Conservation (phyloP, 2,113 vertebrate species). For the Poeciliopsis turrubarensis region DNA sequence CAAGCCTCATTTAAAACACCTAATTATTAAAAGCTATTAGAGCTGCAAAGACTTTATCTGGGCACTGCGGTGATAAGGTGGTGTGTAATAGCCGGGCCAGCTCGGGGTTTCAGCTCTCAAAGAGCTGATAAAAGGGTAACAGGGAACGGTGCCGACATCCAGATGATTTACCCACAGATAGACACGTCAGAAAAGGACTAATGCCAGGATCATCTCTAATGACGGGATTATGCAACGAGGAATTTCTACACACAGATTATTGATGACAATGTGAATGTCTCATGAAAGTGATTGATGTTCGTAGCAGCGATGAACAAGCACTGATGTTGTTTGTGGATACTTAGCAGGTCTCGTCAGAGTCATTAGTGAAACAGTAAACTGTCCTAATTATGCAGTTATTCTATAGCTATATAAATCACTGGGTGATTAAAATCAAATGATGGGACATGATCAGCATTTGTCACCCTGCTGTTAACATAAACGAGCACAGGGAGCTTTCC, state of each 20-base stretch:
- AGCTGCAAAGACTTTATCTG: constrained; percentile 26
- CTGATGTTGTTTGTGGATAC: constrained; percentile 36
- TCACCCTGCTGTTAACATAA: constrained; percentile 8
- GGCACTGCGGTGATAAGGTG: constrained; percentile 26
- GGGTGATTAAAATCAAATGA: constrained; percentile 32
- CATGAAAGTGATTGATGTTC: constrained; percentile 28
- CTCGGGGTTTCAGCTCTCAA: not conserved
- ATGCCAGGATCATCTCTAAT: constrained; percentile 12
- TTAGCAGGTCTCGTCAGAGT: constrained; percentile 22
- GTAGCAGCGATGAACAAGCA: constrained; percentile 18
- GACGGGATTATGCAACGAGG: constrained; percentile 2
- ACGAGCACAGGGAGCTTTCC: constrained; percentile 1
- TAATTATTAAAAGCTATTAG: constrained; percentile 35
- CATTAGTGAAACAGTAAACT: constrained; percentile 43
- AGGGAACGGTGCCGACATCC: not conserved
- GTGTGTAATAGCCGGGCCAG: constrained; percentile 17
- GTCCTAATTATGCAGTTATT: constrained; percentile 35
- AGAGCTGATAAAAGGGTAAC: constrained; percentile 25
- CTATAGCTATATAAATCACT: constrained; percentile 39
- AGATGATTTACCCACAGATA: constrained; percentile 11
- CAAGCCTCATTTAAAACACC: constrained; percentile 16
- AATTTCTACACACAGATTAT: not conserved
- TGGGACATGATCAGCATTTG: constrained; percentile 17
- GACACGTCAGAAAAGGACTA: not conserved
- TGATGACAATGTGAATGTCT: constrained; percentile 7